Conservation (phyloP, 53 echinoderm and acorn worm genomes). For the Echinometra lucunter region DNA sequence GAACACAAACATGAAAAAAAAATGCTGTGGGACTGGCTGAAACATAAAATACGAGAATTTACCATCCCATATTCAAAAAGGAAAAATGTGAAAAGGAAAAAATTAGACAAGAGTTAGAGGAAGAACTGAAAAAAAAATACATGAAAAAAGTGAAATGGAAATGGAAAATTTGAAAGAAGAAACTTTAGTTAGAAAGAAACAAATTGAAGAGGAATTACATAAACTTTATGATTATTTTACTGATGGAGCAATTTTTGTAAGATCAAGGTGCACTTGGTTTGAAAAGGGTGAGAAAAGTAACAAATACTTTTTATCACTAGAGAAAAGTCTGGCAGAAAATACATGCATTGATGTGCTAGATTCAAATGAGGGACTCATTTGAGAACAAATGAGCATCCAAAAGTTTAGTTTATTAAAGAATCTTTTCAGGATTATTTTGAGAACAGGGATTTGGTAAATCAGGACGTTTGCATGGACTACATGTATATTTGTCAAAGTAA, state of each 20-base stretch:
- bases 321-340: too few species aligned
- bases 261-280: background rate
- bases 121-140: background rate
- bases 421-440: background rate
- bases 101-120: too few species aligned
- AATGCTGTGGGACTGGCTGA: constrained; percentile 10
- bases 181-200: background rate
- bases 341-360: background rate
- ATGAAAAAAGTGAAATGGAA: background rate
- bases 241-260: background rate
- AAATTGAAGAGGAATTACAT: too few species aligned
- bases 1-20: background rate
- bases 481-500: background rate
- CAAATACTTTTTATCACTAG: too few species aligned
- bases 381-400: background rate
- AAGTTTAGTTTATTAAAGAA: background rate
- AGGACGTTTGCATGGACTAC: background rate
- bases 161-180: background rate
- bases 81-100: too few species aligned
- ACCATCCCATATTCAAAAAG: too few species aligned
- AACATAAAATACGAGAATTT: too few species aligned
- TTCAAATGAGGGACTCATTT: background rate
- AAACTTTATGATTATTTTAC: too few species aligned
- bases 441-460: background rate
- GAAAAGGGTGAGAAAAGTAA: too few species aligned